Base-by-base conservation (phyloP, 2,888 invertebrate species). In the Drosophila pseudotalamancana region DNA sequence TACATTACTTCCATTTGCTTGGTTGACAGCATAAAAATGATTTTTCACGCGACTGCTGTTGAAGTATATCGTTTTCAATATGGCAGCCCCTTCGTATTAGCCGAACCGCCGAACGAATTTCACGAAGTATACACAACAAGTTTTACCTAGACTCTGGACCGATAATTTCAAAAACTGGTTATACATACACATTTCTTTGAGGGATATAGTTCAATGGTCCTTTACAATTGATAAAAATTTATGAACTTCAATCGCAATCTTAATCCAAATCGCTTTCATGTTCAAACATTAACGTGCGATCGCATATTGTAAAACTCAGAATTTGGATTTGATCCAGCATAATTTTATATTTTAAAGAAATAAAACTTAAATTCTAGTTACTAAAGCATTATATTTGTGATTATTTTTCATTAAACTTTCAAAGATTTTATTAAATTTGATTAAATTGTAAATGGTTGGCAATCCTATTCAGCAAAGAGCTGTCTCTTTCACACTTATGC, bases 71-170 rank as follows among this genome's bases (percentile, higher is more conserved):
- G 60, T 73, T 71, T 78, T 42, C 88, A 88, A 88, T 57, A 88
- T 88, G 87, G 89, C 89, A 69, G 72, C 77, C 57, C 6, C 62
- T 81, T 89, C 89, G 87, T 76, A 53, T 53, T 19, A 63, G 31
- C 67, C 62, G 57, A 42, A 42, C 32, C 49, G 3, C 39, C 32
- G 57, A 66, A 50, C 62, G 32, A 43, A 27, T 5, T 34, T 9
- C 12, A 68, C 74, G 51, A 81, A 77, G 72, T 62, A 43, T 76
- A 77, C 54, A 64, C 43, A 80, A 45, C 59, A 55, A 54, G 68
- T 48, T 80, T 49, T 29, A 51, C 12, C 29, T 42, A 61, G 34
- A 39, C 27, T 55, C 25, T 31, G 11, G 21, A 43, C 11, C 51
- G 77, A 72, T 76, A 72, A 42, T 43, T 72, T 37, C 1, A 11